Percentiles rank a stretch among this genome's conserved stretches.
These are phyloP conservation scores for Pinna nobilis DNA, from an alignment of 1,140 invertebrate genomes.

Conservation along the genomic window DNA sequence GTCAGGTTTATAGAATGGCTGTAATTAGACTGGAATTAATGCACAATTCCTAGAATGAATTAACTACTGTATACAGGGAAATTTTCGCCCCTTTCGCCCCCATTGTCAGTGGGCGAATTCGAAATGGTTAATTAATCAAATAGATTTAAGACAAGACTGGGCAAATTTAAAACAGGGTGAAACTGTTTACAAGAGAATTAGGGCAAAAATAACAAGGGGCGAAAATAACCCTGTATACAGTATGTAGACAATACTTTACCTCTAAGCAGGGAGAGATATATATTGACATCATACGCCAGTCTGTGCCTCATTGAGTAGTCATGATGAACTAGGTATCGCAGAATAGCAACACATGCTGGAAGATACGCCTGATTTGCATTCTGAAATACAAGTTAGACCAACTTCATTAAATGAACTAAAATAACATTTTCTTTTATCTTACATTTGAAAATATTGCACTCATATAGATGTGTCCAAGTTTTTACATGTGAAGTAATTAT, in stretches of 20 bases:
- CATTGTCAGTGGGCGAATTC: neutral
- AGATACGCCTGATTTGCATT: constrained; percentile 46
- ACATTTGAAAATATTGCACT: too few relatives aligned
- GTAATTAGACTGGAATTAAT: too few relatives aligned
- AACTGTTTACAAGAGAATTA: too few relatives aligned
- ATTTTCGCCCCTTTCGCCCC: neutral
- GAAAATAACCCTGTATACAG: too few relatives aligned
- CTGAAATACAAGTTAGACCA: constrained; percentile 40
- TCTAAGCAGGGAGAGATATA: constrained; percentile 66
- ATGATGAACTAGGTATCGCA: constrained; percentile 63
- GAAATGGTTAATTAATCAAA: neutral
- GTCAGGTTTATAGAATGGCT: too few relatives aligned
- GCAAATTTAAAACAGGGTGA: too few relatives aligned
- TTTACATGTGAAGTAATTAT: too few relatives aligned
- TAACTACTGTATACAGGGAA: too few relatives aligned
- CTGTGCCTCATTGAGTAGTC: constrained; percentile 65
- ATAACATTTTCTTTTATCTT: neutral
- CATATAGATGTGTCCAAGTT: too few relatives aligned
- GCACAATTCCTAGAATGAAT: too few relatives aligned
- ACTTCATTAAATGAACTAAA: too few relatives aligned
- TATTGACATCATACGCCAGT: constrained; percentile 58
- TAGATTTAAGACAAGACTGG: neutral
- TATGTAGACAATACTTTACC: constrained; percentile 46
- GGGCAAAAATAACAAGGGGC: too few relatives aligned
- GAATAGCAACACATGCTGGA: constrained; percentile 65